These are phyloP conservation scores for Drosophila oshimai DNA, from an alignment of 1,140 invertebrate genomes.

Conservation along the genomic window DNA sequence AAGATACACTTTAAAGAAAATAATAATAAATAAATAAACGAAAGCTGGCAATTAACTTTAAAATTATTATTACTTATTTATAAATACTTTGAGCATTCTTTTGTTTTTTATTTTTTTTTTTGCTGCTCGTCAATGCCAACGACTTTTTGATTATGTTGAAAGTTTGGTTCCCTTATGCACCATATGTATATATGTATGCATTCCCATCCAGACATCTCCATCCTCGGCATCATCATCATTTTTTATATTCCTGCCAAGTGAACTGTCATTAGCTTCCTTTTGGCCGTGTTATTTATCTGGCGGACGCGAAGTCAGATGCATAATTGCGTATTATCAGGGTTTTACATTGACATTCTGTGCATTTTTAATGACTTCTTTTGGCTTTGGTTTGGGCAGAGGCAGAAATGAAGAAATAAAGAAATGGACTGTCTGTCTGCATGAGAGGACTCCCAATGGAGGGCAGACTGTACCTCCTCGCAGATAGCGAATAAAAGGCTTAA, in stretches of 20 bases:
- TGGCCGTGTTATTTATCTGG: slow-evolving; percentile 70
- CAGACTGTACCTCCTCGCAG: not conserved
- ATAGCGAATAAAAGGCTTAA: slow-evolving; percentile 39
- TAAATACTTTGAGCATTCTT: not conserved
- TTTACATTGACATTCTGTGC: slow-evolving; percentile 74
- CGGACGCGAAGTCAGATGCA: slow-evolving; percentile 35
- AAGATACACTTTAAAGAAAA: too few species aligned
- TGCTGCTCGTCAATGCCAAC: slow-evolving; percentile 41
- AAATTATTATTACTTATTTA: not conserved
- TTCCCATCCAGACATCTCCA: slow-evolving; percentile 10
- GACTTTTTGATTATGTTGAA: slow-evolving; percentile 60
- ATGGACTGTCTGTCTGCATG: slow-evolving; percentile 55
- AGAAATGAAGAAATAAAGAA: slow-evolving; percentile 28
- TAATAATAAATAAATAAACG: too few species aligned
- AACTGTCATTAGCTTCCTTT: slow-evolving; percentile 78
- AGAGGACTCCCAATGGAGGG: not conserved
- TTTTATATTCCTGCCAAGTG: slow-evolving; percentile 71
- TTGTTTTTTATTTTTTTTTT: not conserved
- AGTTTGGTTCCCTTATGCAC: slow-evolving; percentile 2
- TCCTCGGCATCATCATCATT: slow-evolving; percentile 65
- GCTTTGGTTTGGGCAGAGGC: too few species aligned
- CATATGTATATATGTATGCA: not conserved
- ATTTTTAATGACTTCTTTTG: slow-evolving; percentile 72
- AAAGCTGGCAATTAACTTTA: too few species aligned
- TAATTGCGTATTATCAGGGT: slow-evolving; percentile 74